Evolutionary conservation across 2,797 vertebrate genomes (phyloP).

Genomic region (Thaleichthys pacificus): DNA sequence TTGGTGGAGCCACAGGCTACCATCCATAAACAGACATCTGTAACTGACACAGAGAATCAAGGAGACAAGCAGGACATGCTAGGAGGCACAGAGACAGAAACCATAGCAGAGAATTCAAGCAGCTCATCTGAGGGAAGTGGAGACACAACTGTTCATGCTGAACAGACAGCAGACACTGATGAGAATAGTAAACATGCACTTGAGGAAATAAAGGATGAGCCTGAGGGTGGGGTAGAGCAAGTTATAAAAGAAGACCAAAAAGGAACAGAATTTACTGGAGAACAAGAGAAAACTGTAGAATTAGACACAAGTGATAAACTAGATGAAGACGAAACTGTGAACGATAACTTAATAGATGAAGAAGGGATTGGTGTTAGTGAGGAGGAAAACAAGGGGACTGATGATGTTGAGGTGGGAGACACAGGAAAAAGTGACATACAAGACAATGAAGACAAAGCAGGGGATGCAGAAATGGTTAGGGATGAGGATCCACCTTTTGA

Average conservation of each 20-base stretch:
- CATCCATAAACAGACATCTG: conserved; percentile 55
- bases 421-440: conserved; percentile 18
- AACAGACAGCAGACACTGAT: conserved; percentile 33
- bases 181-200: conserved; percentile 22
- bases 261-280: conserved; percentile 6
- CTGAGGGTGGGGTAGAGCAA: conserved; percentile 14
- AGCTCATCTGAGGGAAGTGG: conserved; percentile 36
- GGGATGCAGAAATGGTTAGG: conserved; percentile 9
- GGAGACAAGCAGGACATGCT: conserved; percentile 33
- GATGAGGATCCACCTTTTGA: conserved; percentile 16
- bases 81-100: conserved; percentile 35
- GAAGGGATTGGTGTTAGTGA: conserved; percentile 24
- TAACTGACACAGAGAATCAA: conserved; percentile 33
- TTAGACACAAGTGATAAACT: conserved; percentile 10
- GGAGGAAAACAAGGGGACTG: not conserved
- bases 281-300: conserved; percentile 15
- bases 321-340: conserved; percentile 24
- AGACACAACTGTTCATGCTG: conserved; percentile 37
- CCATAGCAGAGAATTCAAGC: conserved; percentile 38
- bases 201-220: conserved; percentile 27
- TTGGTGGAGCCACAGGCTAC: conserved; percentile 55
- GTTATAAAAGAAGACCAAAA: conserved; percentile 4
- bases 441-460: conserved; percentile 14
- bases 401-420: conserved; percentile 29
- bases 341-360: not conserved